Evolutionary conservation across 2,797 vertebrate species (phyloP).

Genomic region (Anas georgica): DNA sequence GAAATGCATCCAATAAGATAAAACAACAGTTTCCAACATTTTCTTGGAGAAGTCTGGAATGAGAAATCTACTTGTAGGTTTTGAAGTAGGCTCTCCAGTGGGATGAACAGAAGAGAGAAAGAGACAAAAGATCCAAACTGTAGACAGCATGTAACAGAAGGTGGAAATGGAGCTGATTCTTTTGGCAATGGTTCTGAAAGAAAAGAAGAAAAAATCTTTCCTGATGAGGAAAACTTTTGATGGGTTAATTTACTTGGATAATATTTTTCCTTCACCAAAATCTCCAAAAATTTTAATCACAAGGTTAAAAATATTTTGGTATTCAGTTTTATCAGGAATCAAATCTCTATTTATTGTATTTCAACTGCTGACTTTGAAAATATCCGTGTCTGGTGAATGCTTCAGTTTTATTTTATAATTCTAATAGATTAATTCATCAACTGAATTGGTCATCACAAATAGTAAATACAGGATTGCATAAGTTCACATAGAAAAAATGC

Average conservation of each 20-base stretch:
- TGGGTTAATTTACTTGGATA: not conserved
- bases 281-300: not conserved
- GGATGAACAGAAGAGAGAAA: not conserved
- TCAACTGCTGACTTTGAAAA: not conserved
- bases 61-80: not conserved
- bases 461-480: not conserved
- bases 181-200: not conserved
- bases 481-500: not conserved
- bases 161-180: not conserved
- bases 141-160: not conserved
- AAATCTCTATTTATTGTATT: not conserved
- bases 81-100: not conserved
- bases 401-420: not conserved
- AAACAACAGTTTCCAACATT: not conserved
- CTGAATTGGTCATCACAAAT: not conserved
- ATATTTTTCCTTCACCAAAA: not conserved
- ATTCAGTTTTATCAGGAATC: not conserved
- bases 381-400: not conserved
- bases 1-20: not conserved
- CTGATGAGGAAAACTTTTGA: not conserved
- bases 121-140: not conserved
- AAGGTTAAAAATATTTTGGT: not conserved
- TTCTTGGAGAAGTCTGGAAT: not conserved
- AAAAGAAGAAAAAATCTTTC: not conserved
- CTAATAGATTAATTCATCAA: not conserved